Evolutionary conservation across 2,888 invertebrate species (phyloP).

Genomic region (Frankliniella fusca): DNA sequence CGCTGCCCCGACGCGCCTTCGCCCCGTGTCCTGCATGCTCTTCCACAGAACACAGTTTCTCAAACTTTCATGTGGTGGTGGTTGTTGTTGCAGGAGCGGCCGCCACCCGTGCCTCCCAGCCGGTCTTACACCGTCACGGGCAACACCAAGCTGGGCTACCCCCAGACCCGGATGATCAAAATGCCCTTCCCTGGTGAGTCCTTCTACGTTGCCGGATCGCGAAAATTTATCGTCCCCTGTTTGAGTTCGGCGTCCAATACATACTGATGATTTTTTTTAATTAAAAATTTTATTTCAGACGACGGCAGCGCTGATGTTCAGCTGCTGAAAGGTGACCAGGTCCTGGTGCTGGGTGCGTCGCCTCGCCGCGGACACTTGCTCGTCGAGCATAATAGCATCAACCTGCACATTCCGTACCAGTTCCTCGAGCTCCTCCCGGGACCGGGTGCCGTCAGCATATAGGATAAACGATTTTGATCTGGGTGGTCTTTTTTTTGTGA

Average conservation of each 20-base stretch:
- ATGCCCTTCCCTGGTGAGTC: slow-evolving; percentile 71
- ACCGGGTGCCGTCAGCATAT: slow-evolving; percentile 34
- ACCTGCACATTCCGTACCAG: slow-evolving; percentile 76
- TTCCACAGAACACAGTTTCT: too few species aligned
- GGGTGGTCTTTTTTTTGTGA: background rate
- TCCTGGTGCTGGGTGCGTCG: slow-evolving; percentile 83
- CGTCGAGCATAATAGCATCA: slow-evolving; percentile 73
- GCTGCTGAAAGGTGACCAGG: slow-evolving; percentile 76
- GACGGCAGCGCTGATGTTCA: slow-evolving; percentile 55
- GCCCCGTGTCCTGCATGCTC: too few species aligned
- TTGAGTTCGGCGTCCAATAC: too few species aligned
- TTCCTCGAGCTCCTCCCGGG: slow-evolving; percentile 67
- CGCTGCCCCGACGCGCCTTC: background rate
- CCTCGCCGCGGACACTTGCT: slow-evolving; percentile 79
- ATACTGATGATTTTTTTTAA: too few species aligned
- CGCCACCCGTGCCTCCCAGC: slow-evolving; percentile 87
- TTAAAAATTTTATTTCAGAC: slow-evolving; percentile 42
- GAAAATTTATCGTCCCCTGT: too few species aligned
- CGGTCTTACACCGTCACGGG: slow-evolving; percentile 86
- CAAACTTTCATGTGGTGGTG: too few species aligned
- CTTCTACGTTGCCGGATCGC: background rate
- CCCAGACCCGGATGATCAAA: slow-evolving; percentile 87
- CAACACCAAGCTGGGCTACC: slow-evolving; percentile 86
- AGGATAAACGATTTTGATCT: slow-evolving; percentile 30
- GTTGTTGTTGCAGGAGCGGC: slow-evolving; percentile 62